Percentiles rank a stretch among this genome's conserved stretches.
Conservation (phyloP, 1,140 invertebrate species). For the Neuroterus valhalla region DNA sequence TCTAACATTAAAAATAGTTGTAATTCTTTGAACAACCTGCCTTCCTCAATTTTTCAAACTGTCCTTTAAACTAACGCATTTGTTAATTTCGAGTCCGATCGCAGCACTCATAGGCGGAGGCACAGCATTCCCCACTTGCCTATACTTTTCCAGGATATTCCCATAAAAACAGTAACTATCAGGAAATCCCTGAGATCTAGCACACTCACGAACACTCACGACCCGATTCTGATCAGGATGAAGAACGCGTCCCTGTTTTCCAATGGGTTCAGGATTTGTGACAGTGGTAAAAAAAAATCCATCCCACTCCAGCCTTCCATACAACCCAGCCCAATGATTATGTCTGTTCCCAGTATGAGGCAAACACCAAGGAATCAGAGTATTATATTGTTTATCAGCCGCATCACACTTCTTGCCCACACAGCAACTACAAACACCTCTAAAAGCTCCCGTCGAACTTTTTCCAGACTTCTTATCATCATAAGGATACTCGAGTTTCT, state of each 20-base stretch:
- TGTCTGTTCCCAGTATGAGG: conserved; percentile 92
- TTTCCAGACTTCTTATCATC: conserved; percentile 83
- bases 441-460: conserved; percentile 76
- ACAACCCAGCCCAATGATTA: conserved; percentile 88
- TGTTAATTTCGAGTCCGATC: conserved; percentile 84
- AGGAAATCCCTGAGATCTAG: conserved; percentile 90
- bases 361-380: conserved; percentile 92
- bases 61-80: conserved; percentile 68
- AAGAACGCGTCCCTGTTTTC: conserved; percentile 88
- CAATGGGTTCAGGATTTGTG: conserved; percentile 94
- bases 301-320: conserved; percentile 87
- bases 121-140: conserved; percentile 93
- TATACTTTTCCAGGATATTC: conserved; percentile 85
- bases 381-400: conserved; percentile 87
- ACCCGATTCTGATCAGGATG: conserved; percentile 89
- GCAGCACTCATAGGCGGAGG: conserved; percentile 87
- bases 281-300: conserved; percentile 91
- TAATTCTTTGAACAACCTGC: no score
- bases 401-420: conserved; percentile 81
- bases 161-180: conserved; percentile 88
- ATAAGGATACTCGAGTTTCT: conserved; percentile 83
- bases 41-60: no score
- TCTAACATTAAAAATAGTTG: no score
- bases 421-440: conserved; percentile 89
- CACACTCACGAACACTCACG: conserved; percentile 90